Base-by-base conservation (phyloP, 1,140 invertebrate species). In the Penaeus chinensis region DNA sequence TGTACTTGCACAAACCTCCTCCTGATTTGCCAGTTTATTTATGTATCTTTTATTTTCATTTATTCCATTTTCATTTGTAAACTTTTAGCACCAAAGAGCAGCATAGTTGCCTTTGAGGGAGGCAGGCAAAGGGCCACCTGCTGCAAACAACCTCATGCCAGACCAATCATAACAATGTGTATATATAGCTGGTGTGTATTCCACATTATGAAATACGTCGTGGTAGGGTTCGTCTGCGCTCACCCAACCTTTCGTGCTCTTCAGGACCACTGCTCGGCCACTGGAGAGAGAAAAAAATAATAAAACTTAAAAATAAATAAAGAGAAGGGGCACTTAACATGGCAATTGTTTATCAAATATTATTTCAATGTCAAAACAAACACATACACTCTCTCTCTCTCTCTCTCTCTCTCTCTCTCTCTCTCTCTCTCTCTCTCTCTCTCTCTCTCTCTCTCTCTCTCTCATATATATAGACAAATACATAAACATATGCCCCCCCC, bases 151-250 rank as follows among this genome's bases (percentile, higher is more conserved):
- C 86, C 97, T 93, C 13, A 97, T 98, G 37, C 97, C 97, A 79
- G 95, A 97, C 89, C 95, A 94, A 93, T 99, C 98, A 92, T 98
- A 99, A 92, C 97, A 98, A 92, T 99, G 98, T 2, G 98, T 98
- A 92, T 99, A 99, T 91, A 99, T 97, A 22, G 98, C 97, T 74
- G 97, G 96, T 27, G 96, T 96, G 91, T 97, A 97, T 92, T 97
- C 96, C 1, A 96, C 94, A 90, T 96, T 96, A 92, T 96, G 95
- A 90, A 96, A 95, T 65, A 95, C 95, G 89, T 97, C 96, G 89
- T 95, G 94, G 60, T 91, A 91, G 76, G 93, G 94, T 90, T 97
- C 96, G 91, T 97, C 96, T 91, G 96, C 96, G 0, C 84, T 90
- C 93, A 98, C 96, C 93, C 97, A 98, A 89, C 97, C 97, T 92